phyloP scores from a whole-genome alignment of 2,113 vertebrate species.

The Tangachromis dhanisi region DNA sequence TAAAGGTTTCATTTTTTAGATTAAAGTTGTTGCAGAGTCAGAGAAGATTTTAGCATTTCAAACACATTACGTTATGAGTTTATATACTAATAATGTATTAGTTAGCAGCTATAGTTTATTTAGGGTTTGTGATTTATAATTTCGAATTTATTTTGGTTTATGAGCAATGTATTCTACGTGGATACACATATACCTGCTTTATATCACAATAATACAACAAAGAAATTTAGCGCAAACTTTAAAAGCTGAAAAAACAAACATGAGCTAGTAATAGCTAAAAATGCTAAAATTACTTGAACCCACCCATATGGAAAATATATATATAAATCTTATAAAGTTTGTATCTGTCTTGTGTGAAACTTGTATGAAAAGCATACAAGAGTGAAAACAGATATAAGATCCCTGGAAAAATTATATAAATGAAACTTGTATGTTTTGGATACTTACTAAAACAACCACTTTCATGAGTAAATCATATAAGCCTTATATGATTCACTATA shows the following conservation, averaged over 20 bases:
- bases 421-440: too few relatives aligned
- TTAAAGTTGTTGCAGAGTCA: not conserved
- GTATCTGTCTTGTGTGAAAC: too few relatives aligned
- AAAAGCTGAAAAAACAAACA: not conserved
- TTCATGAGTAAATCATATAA: too few relatives aligned
- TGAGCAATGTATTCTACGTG: fast-evolving
- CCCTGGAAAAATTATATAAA: too few relatives aligned
- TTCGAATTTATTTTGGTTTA: not conserved
- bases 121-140: not conserved
- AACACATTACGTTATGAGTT: not conserved
- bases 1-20: not conserved
- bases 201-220: not conserved
- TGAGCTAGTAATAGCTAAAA: not conserved
- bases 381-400: too few relatives aligned
- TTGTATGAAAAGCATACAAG: too few relatives aligned
- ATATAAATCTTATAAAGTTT: too few relatives aligned
- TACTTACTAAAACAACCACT: too few relatives aligned
- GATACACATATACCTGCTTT: not conserved
- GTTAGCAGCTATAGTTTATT: not conserved
- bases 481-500: too few relatives aligned
- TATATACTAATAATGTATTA: not conserved
- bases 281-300: not conserved
- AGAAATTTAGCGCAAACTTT: fast-evolving
- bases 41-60: not conserved
- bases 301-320: too few relatives aligned